Conservation (phyloP, 2,113 vertebrate genomes). For the Hypomesus transpacificus region DNA sequence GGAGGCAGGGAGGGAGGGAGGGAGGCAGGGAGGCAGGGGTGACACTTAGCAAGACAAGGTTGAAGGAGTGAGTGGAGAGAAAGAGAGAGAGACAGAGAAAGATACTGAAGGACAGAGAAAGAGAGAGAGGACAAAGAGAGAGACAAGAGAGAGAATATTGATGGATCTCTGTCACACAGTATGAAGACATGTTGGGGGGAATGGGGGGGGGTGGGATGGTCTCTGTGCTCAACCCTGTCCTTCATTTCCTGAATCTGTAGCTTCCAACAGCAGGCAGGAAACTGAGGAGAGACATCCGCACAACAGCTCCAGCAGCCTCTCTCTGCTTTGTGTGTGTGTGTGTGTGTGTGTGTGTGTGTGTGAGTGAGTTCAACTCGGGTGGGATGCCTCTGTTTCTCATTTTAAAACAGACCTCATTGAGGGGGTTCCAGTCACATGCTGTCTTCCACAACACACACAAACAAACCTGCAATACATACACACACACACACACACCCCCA, state of each 20-base stretch:
- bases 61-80: not conserved
- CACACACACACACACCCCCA: constrained; percentile 18
- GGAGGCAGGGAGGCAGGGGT: no score
- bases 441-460: constrained; percentile 6
- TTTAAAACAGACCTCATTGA: constrained; percentile 20
- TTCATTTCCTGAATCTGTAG: constrained; percentile 38
- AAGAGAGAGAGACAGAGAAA: not conserved
- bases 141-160: not conserved
- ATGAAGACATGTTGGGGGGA: not conserved
- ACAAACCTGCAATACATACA: not conserved
- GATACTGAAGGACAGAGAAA: not conserved
- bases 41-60: not conserved
- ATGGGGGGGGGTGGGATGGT: not conserved
- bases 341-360: constrained; percentile 16
- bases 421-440: constrained; percentile 13
- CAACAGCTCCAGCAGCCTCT: constrained; percentile 19
- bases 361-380: constrained; percentile 6
- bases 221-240: constrained; percentile 15
- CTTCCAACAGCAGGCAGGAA: constrained; percentile 46
- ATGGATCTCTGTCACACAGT: not conserved
- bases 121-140: not conserved
- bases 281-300: constrained; percentile 7
- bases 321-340: constrained; percentile 10
- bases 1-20: no score
- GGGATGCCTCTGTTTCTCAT: constrained; percentile 34